A percentile compares a stretch with the other conserved stretches of the same genome.
These are phyloP conservation scores for Ailuropoda melanoleuca DNA, from an alignment of 2,113 vertebrate genomes.

Conservation along the genomic window DNA sequence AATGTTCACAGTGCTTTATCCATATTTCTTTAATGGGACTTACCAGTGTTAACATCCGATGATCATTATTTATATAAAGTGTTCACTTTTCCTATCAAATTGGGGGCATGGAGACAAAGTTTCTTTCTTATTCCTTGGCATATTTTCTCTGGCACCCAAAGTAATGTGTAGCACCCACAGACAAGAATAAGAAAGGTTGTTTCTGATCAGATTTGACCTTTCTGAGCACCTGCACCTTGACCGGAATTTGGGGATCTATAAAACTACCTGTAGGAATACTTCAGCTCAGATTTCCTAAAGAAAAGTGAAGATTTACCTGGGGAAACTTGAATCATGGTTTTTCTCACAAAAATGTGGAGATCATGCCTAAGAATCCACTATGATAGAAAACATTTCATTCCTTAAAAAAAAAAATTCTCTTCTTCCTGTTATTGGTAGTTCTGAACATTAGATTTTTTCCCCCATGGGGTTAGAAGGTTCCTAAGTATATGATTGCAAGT, in stretches of 20 bases:
- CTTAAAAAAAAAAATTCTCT: neutral
- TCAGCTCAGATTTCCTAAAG: neutral
- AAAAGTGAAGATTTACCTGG: neutral
- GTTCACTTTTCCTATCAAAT: neutral
- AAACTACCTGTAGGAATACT: neutral
- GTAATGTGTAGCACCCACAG: neutral
- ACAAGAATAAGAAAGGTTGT: neutral
- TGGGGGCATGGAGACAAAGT: neutral
- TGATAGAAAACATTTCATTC: neutral
- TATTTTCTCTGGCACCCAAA: neutral
- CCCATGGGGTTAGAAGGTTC: neutral
- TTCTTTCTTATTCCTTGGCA: neutral
- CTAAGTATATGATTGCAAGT: neutral
- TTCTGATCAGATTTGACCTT: neutral
- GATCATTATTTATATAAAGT: neutral
- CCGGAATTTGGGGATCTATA: neutral
- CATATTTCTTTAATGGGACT: neutral
- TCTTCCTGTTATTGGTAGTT: neutral
- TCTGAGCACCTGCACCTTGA: neutral
- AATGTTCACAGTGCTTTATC: neutral
- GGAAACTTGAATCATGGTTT: neutral
- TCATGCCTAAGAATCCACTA: neutral
- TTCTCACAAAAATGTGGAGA: neutral
- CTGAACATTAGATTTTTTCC: neutral
- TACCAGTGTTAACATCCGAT: neutral